phyloP scores from a whole-genome alignment of 2,888 invertebrate genomes.

The Tridacna gigas region DNA sequence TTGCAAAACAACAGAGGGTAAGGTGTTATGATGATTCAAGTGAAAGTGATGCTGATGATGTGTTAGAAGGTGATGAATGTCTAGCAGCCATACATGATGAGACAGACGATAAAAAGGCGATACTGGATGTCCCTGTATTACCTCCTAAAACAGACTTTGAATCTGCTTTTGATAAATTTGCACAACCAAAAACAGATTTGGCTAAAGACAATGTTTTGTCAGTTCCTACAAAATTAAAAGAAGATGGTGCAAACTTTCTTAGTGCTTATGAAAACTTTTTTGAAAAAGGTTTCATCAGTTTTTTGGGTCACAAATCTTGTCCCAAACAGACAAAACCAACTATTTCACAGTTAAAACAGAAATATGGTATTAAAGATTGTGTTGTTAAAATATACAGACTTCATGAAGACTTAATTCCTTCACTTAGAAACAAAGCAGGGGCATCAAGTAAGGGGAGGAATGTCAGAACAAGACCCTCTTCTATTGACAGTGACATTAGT shows the following conservation, averaged over 20 bases:
- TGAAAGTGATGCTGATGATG: background rate
- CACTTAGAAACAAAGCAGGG: background rate
- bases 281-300: background rate
- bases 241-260: background rate
- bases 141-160: conserved; percentile 21
- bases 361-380: conserved; percentile 9
- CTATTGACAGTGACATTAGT: conserved; percentile 10
- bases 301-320: too few relatives aligned
- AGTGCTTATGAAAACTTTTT: conserved; percentile 17
- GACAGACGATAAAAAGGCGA: background rate
- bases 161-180: conserved; percentile 34
- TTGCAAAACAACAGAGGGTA: conserved; percentile 10
- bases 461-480: too few relatives aligned
- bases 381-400: background rate
- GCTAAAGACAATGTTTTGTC: background rate
- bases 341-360: background rate
- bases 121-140: conserved; percentile 27
- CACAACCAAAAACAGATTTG: background rate
- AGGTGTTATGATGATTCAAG: background rate
- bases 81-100: background rate
- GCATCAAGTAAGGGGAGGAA: too few relatives aligned
- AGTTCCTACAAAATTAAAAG: background rate
- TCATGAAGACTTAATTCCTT: background rate
- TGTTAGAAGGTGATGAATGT: background rate
- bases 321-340: too few relatives aligned